Base-by-base conservation (phyloP, 2,888 invertebrate genomes). In the Drosophila picticornis region DNA sequence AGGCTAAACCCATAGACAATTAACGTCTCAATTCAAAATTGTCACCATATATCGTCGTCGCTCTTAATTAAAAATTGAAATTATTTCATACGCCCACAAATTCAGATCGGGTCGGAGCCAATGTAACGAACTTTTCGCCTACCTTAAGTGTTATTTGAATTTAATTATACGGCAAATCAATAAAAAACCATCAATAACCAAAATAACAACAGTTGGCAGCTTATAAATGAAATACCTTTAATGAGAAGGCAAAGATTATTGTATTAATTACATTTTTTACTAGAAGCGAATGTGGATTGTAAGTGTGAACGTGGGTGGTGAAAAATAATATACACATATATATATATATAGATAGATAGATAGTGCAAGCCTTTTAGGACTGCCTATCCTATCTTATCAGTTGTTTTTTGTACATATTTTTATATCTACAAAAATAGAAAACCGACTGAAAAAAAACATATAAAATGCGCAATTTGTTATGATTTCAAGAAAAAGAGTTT, bases 21-120 rank as follows among this genome's bases (percentile, higher is more conserved):
- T 81, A 67, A 82, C 67, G 75, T 80, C 76, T 86, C 82, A 89
- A 87, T 86, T 82, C 69, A 82, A 84, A 77, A 83, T 76, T 77
- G 72, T 82, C 75, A 71, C 38, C 59, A 55, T 77, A 77, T 73
- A 74, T 79, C 67, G 40, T 32, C 66, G 63, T 62, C 55, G 72
- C 66, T 72, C 70, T 84, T 85, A 85, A 88, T 85, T 80, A 70
- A 85, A 73, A 73, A 68, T 65, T 65, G 71, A 73, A 80, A 78
- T 72, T 69, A 75, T 65, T 68, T 60, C 50, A 48, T 25, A 51
- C 51, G 79, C 56, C 77, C 62, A 32, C 65, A 57, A 70, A 70
- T 70, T 56, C 59, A 59, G 55, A 48, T 66, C 31, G 19, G 13
- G 40, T 31, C 34, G 50, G 32, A 43, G 19, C 25, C 56, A 56